Evolutionary conservation across 2,113 vertebrate species (phyloP).

Genomic region (Pterophyllum scalare): DNA sequence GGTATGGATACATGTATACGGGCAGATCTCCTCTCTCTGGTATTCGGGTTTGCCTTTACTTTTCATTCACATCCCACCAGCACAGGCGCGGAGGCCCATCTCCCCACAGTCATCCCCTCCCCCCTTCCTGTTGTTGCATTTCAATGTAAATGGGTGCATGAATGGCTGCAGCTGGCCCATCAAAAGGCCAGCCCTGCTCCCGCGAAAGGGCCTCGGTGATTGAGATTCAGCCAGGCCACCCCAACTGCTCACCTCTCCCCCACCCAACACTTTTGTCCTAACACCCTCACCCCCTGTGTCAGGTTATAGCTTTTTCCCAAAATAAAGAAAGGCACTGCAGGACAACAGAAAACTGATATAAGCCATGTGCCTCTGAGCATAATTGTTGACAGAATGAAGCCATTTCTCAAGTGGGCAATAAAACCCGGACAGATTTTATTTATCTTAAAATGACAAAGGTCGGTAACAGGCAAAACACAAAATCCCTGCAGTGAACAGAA

Average conservation of each 20-base stretch:
- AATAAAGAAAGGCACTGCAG: conserved; percentile 32
- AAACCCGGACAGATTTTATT: conserved; percentile 19
- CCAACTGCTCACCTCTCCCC: conserved; percentile 68
- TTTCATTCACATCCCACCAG: conserved; percentile 66
- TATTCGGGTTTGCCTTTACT: conserved; percentile 80
- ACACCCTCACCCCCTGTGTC: conserved; percentile 45
- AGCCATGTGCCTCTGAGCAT: conserved; percentile 2
- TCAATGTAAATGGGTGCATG: conserved; percentile 84
- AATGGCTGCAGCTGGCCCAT: conserved; percentile 87
- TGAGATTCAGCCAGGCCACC: conserved; percentile 81
- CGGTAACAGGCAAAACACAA: background rate
- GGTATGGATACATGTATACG: conserved; percentile 58
- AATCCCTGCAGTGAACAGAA: background rate
- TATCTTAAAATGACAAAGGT: conserved; percentile 5
- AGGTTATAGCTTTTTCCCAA: conserved; percentile 36
- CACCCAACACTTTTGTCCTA: conserved; percentile 64
- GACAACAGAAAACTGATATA: conserved; percentile 21
- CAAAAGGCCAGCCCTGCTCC: conserved; percentile 81
- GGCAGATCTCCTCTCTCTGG: conserved; percentile 74
- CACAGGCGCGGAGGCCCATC: conserved; percentile 66
- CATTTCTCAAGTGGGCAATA: conserved; percentile 4
- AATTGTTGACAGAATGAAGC: conserved; percentile 12
- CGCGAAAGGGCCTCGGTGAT: conserved; percentile 78
- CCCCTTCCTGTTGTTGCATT: conserved; percentile 84
- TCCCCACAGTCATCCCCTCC: conserved; percentile 62